Conservation (phyloP, 53 echinoderm and acorn worm species). For the Holothuria leucospilota region DNA sequence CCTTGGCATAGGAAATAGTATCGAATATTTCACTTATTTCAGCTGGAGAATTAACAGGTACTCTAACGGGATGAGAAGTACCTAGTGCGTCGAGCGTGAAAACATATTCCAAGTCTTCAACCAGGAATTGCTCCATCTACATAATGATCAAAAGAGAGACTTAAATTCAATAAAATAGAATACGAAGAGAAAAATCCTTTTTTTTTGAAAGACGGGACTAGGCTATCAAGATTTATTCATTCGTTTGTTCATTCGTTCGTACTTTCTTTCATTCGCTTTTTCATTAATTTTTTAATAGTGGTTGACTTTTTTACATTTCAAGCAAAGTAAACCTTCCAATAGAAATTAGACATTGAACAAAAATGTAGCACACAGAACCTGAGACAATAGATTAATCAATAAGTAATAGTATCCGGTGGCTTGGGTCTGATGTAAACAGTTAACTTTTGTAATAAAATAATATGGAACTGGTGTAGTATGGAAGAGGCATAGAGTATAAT, state of each 20-base stretch:
- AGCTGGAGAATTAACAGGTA: slow-evolving; percentile 78
- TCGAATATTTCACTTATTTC: slow-evolving; percentile 96
- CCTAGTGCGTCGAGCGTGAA: slow-evolving; percentile 82
- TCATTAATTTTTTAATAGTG: too few species aligned
- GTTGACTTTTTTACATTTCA: too few species aligned
- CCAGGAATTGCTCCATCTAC: slow-evolving; percentile 82
- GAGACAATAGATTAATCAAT: too few species aligned
- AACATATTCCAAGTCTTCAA: slow-evolving; percentile 75
- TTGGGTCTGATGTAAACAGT: too few species aligned
- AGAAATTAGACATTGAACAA: too few species aligned
- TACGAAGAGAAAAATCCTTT: not conserved
- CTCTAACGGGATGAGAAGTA: slow-evolving; percentile 88
- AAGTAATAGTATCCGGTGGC: too few species aligned
- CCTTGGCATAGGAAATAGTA: slow-evolving; percentile 90
- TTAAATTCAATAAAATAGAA: not conserved
- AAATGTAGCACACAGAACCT: too few species aligned
- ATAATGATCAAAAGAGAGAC: not conserved
- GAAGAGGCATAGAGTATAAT: too few species aligned
- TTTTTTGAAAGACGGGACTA: not conserved
- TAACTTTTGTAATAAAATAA: too few species aligned
- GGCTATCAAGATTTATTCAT: too few species aligned
- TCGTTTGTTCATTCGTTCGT: not conserved
- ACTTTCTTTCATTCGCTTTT: not conserved
- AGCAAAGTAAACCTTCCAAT: too few species aligned
- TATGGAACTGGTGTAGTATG: too few species aligned